Evolutionary conservation across 2,797 vertebrate species (phyloP).

Genomic region (Prionace glauca): DNA sequence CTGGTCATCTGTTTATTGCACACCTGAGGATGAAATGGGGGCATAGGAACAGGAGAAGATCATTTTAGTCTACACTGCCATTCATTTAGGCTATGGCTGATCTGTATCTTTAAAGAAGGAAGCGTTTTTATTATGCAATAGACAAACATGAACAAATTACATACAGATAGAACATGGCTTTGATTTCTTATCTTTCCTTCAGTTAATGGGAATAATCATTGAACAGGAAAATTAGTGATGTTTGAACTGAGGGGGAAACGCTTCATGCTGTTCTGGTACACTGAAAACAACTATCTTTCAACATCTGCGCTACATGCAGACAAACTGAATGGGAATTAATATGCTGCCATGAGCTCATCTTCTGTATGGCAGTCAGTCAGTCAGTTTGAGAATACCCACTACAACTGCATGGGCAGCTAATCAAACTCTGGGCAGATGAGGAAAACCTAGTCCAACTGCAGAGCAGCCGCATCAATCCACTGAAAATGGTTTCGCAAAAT

Average conservation of each 20-base stretch:
- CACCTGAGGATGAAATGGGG: background rate
- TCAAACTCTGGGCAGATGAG: background rate
- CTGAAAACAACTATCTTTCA: constrained; percentile 3
- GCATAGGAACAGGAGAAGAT: background rate
- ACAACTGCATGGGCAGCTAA: background rate
- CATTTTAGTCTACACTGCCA: background rate
- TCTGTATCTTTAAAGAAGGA: background rate
- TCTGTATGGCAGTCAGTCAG: background rate
- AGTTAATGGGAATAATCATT: constrained; percentile 10
- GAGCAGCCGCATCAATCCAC: background rate
- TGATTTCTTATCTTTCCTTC: background rate
- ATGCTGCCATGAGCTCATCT: background rate
- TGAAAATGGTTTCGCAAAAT: background rate
- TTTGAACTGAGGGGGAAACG: background rate
- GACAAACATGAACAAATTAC: background rate
- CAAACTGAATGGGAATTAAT: background rate
- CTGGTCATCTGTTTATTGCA: background rate
- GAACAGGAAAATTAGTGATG: background rate
- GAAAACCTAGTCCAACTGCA: background rate
- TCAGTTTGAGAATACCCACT: background rate
- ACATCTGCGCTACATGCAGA: background rate
- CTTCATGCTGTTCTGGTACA: constrained; percentile 13
- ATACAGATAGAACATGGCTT: background rate
- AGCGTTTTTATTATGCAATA: background rate
- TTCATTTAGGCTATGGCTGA: background rate